A percentile compares a stretch with the other conserved stretches of the same genome.
Evolutionary conservation across 2,888 invertebrate genomes (phyloP).

Genomic region (Syrphus vitripennis): DNA sequence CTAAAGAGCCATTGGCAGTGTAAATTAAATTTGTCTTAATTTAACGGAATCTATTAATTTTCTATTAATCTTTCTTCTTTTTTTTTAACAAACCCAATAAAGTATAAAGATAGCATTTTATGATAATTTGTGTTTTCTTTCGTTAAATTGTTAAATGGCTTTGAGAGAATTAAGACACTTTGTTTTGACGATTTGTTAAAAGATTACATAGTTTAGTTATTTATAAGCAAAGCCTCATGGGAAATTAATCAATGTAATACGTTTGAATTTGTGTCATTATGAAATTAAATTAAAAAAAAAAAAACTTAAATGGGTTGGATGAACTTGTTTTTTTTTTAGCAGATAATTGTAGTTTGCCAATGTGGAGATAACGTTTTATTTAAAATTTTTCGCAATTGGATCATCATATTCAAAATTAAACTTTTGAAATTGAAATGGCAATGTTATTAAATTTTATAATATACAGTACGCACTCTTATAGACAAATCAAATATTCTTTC

Average conservation of each 20-base stretch:
- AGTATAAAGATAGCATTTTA: background rate
- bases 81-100: background rate
- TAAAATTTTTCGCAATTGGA: no score
- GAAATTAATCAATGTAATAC: background rate
- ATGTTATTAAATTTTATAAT: no score
- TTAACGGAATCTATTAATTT: slow-evolving; percentile 28
- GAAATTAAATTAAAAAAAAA: background rate
- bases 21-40: slow-evolving; percentile 27
- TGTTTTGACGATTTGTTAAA: slow-evolving; percentile 11
- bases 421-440: no score
- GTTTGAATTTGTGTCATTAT: background rate
- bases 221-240: background rate
- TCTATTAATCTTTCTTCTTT: slow-evolving; percentile 5
- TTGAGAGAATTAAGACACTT: slow-evolving; percentile 10
- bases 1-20: slow-evolving; percentile 6
- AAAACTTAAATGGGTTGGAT: background rate
- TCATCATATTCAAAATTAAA: no score
- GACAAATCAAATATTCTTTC: no score
- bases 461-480: no score
- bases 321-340: background rate
- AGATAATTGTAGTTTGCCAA: no score
- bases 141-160: background rate
- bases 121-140: background rate
- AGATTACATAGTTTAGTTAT: slow-evolving; percentile 1
- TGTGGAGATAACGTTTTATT: no score